Base-by-base conservation (phyloP, 2,797 vertebrate species). In the Spinibarbus caldwelli region DNA sequence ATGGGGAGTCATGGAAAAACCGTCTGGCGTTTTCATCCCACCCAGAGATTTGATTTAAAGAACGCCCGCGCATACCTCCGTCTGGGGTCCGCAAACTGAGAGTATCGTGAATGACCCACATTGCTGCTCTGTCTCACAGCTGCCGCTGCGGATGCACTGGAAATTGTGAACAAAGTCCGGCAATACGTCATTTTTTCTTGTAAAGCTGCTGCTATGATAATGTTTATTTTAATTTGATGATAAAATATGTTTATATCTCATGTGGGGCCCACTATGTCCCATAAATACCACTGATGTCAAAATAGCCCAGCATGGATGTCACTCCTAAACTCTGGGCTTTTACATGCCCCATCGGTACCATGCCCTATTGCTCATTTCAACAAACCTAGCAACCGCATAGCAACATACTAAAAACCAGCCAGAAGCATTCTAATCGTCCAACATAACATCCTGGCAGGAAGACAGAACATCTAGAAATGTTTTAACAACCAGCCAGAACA, bases 1-100 rank as follows among this genome's bases (percentile, higher is more conserved):
- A 12, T 1, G 38, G 68, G 26, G 85, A 90, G 87, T 86, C 86
- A 90, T 87, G 89, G 90, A 91, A 87, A 90, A 91, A 88, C 68
- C 85, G 68, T 89, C 77, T 73, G 64, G 12, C 17, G 43, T 73
- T 73, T 71, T 89, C 62, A 86, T 87, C 80, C 86, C 80, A 80
- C 85, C 84, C 26, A 79, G 54, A 43, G 77, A 66, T 81, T 81
- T 86, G 70, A 84, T 86, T 86, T 78, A 82, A 85, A 87, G 80
- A 81, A 26, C 23, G n/a, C 66, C 66, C 5, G 54, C 87, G 70
- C n/a, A 82, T 64, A 88, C 85, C 86, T 49, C 80, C 79, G 83
- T 71, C 84, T 81, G 78, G 86, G 41, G 75, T 75, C 31, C 52
- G 80, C 84, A 71, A 84, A 36, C 54, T 6, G 5, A 26, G 41